phyloP scores from a whole-genome alignment of 2,888 invertebrate genomes.

The Drosophila helvetica region DNA sequence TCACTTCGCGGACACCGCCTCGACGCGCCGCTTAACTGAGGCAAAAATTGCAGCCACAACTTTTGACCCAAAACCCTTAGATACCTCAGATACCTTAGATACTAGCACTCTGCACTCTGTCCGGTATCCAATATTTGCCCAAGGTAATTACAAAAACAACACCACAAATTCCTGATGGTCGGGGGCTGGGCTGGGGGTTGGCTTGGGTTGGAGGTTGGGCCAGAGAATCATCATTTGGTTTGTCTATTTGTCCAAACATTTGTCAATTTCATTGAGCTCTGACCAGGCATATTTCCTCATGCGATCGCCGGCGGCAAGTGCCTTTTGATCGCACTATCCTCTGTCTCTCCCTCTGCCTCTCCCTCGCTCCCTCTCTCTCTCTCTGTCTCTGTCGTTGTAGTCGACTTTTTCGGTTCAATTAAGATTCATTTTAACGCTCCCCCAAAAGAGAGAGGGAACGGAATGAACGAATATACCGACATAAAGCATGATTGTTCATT shows the following conservation, averaged over 20 bases:
- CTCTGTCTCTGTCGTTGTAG: not conserved
- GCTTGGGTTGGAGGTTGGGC: not conserved
- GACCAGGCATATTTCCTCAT: slow-evolving; percentile 69
- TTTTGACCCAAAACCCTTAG: slow-evolving; percentile 70
- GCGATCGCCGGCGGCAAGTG: slow-evolving; percentile 43
- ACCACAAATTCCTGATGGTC: slow-evolving; percentile 6
- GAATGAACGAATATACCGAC: not conserved
- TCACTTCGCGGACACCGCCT: slow-evolving; percentile 23
- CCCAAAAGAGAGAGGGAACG: slow-evolving; percentile 10
- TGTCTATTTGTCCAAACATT: slow-evolving; percentile 77
- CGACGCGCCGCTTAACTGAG: slow-evolving; percentile 29
- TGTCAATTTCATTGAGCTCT: slow-evolving; percentile 78
- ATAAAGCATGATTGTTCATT: slow-evolving; percentile 64
- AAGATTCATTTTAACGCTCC: slow-evolving; percentile 72
- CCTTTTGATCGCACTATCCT: slow-evolving; percentile 59
- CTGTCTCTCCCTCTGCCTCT: not conserved
- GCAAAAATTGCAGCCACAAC: slow-evolving; percentile 67
- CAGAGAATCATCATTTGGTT: slow-evolving; percentile 60
- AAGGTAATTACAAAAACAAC: slow-evolving; percentile 73
- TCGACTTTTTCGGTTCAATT: slow-evolving; percentile 65
- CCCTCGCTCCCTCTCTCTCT: too few species aligned
- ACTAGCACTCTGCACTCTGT: slow-evolving; percentile 43
- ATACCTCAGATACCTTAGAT: not conserved
- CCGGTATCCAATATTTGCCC: slow-evolving; percentile 63
- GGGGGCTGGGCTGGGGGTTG: not conserved